Percentiles rank a stretch among this genome's conserved stretches.
These are phyloP conservation scores for Hoplodrina ambigua DNA, from an alignment of 2,888 invertebrate genomes.

Conservation along the genomic window DNA sequence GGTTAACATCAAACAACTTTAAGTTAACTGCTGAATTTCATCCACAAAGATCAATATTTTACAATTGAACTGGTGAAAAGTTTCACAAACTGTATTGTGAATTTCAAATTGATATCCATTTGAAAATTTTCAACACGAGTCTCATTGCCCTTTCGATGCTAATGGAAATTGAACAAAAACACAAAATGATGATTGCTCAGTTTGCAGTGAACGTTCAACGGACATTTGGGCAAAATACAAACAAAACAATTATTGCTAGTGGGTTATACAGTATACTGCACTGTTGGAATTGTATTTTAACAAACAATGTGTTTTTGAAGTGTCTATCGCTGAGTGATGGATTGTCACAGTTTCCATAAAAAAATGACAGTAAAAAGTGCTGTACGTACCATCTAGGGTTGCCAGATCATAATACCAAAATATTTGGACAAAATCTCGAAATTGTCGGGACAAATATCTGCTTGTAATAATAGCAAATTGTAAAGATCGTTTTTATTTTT, in stretches of 20 bases:
- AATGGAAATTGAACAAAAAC: slow-evolving; percentile 45
- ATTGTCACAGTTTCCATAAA: slow-evolving; percentile 26
- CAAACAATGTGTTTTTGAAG: slow-evolving; percentile 4
- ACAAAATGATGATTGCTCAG: slow-evolving; percentile 28
- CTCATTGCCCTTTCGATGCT: slow-evolving; percentile 9
- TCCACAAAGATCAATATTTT: not conserved
- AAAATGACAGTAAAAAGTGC: slow-evolving; percentile 23
- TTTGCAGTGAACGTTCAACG: not conserved
- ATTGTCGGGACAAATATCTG: too few relatives aligned
- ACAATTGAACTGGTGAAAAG: not conserved
- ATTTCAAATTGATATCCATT: slow-evolving; percentile 19
- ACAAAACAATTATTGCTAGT: slow-evolving; percentile 3
- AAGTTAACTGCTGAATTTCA: not conserved
- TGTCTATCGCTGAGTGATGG: slow-evolving; percentile 4
- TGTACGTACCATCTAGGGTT: not conserved
- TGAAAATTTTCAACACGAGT: slow-evolving; percentile 1
- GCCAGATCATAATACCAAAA: too few relatives aligned
- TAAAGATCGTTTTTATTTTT: too few relatives aligned
- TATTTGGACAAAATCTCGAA: too few relatives aligned
- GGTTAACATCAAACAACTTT: not conserved
- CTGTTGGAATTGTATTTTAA: slow-evolving; percentile 21
- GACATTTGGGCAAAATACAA: slow-evolving; percentile 37
- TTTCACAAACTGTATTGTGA: slow-evolving; percentile 10
- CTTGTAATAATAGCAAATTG: too few relatives aligned
- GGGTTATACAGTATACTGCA: not conserved